phyloP scores from a whole-genome alignment of 2,888 invertebrate genomes.

The Folsomia manolachei region DNA sequence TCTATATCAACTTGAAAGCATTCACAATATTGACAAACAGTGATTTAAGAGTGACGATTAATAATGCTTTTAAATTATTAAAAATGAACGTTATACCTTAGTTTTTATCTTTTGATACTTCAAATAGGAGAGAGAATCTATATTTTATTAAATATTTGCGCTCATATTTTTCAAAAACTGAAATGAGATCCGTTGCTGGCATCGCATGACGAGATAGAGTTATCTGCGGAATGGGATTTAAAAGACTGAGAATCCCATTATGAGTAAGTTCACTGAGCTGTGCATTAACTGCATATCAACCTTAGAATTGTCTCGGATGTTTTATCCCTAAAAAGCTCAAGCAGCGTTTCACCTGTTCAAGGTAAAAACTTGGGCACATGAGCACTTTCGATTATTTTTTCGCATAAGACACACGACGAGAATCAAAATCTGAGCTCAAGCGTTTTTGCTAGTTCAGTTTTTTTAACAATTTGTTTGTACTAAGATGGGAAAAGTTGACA shows the following conservation, averaged over 20 bases:
- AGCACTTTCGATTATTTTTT: too few species aligned
- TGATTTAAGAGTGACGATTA: constrained; percentile 7
- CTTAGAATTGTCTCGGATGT: too few species aligned
- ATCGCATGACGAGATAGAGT: not conserved
- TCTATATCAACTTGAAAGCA: not conserved
- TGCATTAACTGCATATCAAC: too few species aligned
- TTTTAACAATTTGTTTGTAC: too few species aligned
- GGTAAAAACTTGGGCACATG: too few species aligned
- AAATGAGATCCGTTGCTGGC: not conserved
- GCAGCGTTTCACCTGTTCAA: too few species aligned
- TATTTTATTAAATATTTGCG: not conserved
- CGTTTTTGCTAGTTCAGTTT: too few species aligned
- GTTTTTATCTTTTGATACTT: not conserved
- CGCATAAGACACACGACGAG: too few species aligned
- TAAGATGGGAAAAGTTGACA: too few species aligned
- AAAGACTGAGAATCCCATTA: constrained; percentile 48
- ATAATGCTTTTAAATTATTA: constrained; percentile 14
- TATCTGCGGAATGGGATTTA: constrained; percentile 32
- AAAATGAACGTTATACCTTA: not conserved
- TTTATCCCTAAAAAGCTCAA: too few species aligned
- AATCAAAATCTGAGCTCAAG: too few species aligned
- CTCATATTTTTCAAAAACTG: not conserved
- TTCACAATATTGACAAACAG: too few species aligned
- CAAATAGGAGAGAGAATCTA: not conserved
- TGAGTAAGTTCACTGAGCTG: constrained; percentile 14